A percentile compares a stretch with the other conserved stretches of the same genome.
These are phyloP conservation scores for Cygnus olor DNA, from an alignment of 2,797 vertebrate species.

Conservation along the genomic window DNA sequence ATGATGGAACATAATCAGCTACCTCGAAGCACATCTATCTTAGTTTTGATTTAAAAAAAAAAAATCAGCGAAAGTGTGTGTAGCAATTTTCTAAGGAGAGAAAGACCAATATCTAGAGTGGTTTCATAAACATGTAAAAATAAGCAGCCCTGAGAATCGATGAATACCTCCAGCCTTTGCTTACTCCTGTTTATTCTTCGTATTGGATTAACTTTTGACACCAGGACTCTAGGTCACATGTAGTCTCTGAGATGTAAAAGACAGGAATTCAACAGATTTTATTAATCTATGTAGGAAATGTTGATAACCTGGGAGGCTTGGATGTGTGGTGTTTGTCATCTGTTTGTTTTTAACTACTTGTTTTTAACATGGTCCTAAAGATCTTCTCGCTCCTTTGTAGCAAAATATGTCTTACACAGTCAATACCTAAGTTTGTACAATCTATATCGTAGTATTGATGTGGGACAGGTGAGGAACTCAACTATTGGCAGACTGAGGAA, in stretches of 20 bases:
- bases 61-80: not conserved
- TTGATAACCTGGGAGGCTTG: not conserved
- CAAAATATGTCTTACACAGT: not conserved
- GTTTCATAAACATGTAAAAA: conserved; percentile 49
- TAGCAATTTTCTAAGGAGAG: conserved; percentile 28
- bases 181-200: conserved; percentile 59
- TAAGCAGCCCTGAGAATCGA: conserved; percentile 40
- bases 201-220: conserved; percentile 57
- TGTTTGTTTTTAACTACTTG: not conserved
- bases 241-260: not conserved
- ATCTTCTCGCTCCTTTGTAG: not conserved
- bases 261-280: not conserved
- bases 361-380: not conserved
- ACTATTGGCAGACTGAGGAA: conserved; percentile 21
- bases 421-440: conserved; percentile 6
- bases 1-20: not conserved
- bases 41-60: not conserved
- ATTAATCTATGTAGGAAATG: not conserved
- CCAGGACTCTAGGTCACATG: not conserved
- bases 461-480: conserved; percentile 32
- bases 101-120: not conserved
- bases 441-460: conserved; percentile 38
- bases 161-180: conserved; percentile 39
- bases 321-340: not conserved
- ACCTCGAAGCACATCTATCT: not conserved